Evolutionary conservation across 2,888 invertebrate genomes (phyloP).

Genomic region (Galerucella pusilla): DNA sequence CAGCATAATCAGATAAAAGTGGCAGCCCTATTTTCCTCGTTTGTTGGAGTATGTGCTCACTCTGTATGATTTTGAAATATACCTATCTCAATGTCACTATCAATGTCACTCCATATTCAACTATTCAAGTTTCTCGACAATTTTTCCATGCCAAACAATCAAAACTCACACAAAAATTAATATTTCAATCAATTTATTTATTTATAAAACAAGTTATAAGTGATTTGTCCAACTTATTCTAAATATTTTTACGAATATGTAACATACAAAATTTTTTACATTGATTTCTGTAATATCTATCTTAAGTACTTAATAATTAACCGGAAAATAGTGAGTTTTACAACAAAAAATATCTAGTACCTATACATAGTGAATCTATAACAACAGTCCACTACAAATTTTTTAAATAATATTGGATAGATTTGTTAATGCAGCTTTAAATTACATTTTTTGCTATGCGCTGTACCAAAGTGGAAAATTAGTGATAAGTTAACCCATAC

Average conservation of each 20-base stretch:
- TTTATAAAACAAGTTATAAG: slow-evolving; percentile 65
- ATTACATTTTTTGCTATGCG: too few species aligned
- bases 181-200: slow-evolving; percentile 53
- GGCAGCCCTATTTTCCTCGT: too few species aligned
- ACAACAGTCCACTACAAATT: neutral
- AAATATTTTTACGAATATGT: slow-evolving; percentile 60
- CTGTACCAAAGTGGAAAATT: too few species aligned
- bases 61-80: too few species aligned
- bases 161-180: slow-evolving; percentile 13
- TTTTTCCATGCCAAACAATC: slow-evolving; percentile 7
- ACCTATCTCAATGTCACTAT: too few species aligned
- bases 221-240: slow-evolving; percentile 59
- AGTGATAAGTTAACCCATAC: too few species aligned
- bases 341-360: slow-evolving; percentile 13
- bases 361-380: neutral
- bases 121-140: neutral
- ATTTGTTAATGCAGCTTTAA: too few species aligned
- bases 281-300: slow-evolving; percentile 42
- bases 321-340: slow-evolving; percentile 16
- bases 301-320: slow-evolving; percentile 32
- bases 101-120: too few species aligned
- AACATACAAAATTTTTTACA: slow-evolving; percentile 61
- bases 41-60: too few species aligned
- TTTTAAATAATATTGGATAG: neutral
- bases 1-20: too few species aligned